Base-by-base conservation (phyloP, 2,888 invertebrate species). In the Cataglyphis cursor region DNA sequence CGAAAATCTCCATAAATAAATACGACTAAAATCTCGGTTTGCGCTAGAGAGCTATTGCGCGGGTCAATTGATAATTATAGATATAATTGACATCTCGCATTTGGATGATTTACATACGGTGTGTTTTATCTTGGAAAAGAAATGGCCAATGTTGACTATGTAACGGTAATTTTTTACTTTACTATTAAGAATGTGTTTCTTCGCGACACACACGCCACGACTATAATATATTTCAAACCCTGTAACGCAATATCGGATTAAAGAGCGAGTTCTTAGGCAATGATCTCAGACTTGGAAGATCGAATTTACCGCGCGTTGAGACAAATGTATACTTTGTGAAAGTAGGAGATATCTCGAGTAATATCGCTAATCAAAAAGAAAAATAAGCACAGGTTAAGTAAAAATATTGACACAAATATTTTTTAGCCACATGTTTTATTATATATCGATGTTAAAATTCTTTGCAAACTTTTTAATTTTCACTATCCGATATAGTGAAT, bases 101-200 rank as follows among this genome's bases (percentile, higher is more conserved):
- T 80, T 24, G 31, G 61, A 5, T 51, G 61, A 48, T 24, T 80
- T 38, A n/a, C 38, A n/a, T 38, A 62, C n/a, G 48, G 48, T 62
- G 2, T n/a, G 28, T 48, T 38, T 73, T 24, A 15, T 38, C n/a
- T 48, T 48, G 31, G 15, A 28, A 48, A 62, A 48, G 74, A 38
- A 74, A 62, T 28, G 38, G 44, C 61, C 48, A 15, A n/a, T 3
- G 41, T 57, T 38, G n/a, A 54, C 44, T 31, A 35, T 61, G 38
- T 48, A 73, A 81, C 61, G 51, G 38, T 74, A 62, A n/a, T 28
- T 51, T 73, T 51, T 74, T 81, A 62, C 62, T 74, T 48, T 10
- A 5, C 57, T 44, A 38, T 74, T 74, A 38, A 81, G 62, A 81
- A 74, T 74, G 24, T 51, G 24, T 51, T 3, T 15, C 35, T 24